Base-by-base conservation (phyloP, 2,888 invertebrate species). In the Pristionchus fissidentatus region DNA sequence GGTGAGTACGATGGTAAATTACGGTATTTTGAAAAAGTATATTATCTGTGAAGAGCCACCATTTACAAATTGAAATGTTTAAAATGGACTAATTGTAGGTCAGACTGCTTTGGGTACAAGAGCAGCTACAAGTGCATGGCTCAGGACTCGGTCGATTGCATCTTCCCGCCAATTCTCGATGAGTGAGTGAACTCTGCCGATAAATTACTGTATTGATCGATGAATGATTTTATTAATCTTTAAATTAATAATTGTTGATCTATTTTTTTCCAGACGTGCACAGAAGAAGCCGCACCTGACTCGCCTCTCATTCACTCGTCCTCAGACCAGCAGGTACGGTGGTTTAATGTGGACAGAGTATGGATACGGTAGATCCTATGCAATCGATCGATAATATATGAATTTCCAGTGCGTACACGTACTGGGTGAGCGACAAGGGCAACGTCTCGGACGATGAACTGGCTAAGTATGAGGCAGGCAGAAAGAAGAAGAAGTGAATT, bases 71-170 rank as follows among this genome's bases (percentile, higher is more conserved):
- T 62, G 35, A 57, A 3, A n/a, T 13, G 1, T 55, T 35, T n/a
- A n/a, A n/a, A n/a, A 60, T 43, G 22, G 78, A 80, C 60, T 60
- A 60, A 29, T 29, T 80, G 26, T 19, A 80, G 90, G 66, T 92
- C 92, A 1, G 91, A 91, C 84, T 88, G 87, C 0, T 83, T 87
- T 10, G 89, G 89, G 32, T 89, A 87, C 79, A 87, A 87, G 38
- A 87, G 90, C 66, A 90, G 87, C 84, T 92, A 92, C 83, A 83
- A 86, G 62, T 85, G 88, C 26, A 92, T 92, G 90, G 90, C 92
- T 1, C 89, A 84, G 46, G 90, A 91, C 57, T 88, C 88, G 13
- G 92, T 91, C 62, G 92, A 92, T 84, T 92, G 88, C 85, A 84
- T 92, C 73, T 92, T 92, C 85, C 92, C 92, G 32, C 92, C 92